Base-by-base conservation (phyloP, 2,113 vertebrate species). In the Rhadina sibilatrix region DNA sequence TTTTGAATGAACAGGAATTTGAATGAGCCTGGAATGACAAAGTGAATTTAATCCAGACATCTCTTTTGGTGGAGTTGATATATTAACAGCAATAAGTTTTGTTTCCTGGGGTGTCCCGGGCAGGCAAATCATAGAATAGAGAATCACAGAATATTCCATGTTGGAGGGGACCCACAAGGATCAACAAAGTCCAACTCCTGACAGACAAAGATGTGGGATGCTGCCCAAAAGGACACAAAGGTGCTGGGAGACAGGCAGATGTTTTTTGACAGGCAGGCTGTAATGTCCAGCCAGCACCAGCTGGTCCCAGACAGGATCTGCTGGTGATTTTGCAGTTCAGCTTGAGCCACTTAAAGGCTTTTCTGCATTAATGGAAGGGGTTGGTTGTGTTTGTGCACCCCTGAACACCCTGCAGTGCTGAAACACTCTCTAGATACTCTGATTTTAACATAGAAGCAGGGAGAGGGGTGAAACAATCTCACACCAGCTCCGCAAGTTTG, bases 211-310 rank as follows among this genome's bases (percentile, higher is more conserved):
- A 56, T 65, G 71, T 50, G 57, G 42, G 80, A 71, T 1, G 15
- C 66, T 87, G 59, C 89, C 83, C 64, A 60, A 40, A 76, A 71
- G 79, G 49, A 57, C 71, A 65, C 0, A 0, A 19, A 94, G 71
- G 30, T 68, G n/a, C 65, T 33, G 65, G 84, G 22, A 64, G 27
- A 35, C 78, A 89, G 84, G 42, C 0, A 11, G 40, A 28, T 50
- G 19, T 79, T 53, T 50, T 35, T 37, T 19, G 82, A 87, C 82
- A 93, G 60, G 69, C 42, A 78, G 92, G 64, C 52, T 89, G 37
- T 11, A 47, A 30, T 3, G 83, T 86, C 83, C 80, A 91, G 69
- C 80, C 89, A 92, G 77, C 77, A 75, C 52, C 81, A 94, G 91
- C 92, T 89, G 90, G 14, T 59, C 57, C 65, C 81, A 77, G 35